These are phyloP conservation scores for Ciconia boyciana DNA, from an alignment of 2,113 vertebrate species.

Conservation along the genomic window DNA sequence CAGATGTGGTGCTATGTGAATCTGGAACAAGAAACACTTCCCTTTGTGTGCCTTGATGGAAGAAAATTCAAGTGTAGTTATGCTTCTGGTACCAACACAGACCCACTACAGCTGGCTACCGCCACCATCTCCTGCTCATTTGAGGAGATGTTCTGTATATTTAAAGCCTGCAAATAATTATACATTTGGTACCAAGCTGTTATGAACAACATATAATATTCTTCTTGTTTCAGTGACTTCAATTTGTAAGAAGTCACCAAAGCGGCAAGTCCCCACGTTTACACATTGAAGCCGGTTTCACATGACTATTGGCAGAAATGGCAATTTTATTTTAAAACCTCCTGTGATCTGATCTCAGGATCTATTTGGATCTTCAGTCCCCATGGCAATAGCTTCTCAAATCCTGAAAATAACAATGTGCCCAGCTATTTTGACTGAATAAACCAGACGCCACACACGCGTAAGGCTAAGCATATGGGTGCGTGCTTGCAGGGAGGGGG, in stretches of 20 bases:
- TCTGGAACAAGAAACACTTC: not conserved
- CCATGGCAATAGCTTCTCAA: conserved; percentile 57
- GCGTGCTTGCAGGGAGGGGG: not conserved
- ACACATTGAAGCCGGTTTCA: not conserved
- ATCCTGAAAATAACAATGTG: conserved; percentile 48
- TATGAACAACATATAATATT: not conserved
- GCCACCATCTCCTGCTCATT: not conserved
- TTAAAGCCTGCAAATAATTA: not conserved
- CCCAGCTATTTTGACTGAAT: conserved; percentile 46
- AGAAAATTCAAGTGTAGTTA: not conserved
- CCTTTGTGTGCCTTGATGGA: not conserved
- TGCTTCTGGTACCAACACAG: not conserved
- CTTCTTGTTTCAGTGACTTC: not conserved
- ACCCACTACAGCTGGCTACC: not conserved
- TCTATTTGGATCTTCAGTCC: conserved; percentile 59
- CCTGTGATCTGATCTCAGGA: conserved; percentile 46
- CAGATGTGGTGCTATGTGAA: not conserved
- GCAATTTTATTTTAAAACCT: conserved; percentile 43
- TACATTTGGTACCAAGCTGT: not conserved
- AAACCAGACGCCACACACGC: not conserved
- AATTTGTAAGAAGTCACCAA: not conserved
- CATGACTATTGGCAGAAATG: conserved; percentile 31
- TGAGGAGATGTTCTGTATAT: not conserved
- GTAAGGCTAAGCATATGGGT: not conserved
- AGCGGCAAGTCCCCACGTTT: not conserved